These are phyloP conservation scores for Tetraodon nigroviridis DNA, from an alignment of 2,113 vertebrate genomes.

Conservation along the genomic window DNA sequence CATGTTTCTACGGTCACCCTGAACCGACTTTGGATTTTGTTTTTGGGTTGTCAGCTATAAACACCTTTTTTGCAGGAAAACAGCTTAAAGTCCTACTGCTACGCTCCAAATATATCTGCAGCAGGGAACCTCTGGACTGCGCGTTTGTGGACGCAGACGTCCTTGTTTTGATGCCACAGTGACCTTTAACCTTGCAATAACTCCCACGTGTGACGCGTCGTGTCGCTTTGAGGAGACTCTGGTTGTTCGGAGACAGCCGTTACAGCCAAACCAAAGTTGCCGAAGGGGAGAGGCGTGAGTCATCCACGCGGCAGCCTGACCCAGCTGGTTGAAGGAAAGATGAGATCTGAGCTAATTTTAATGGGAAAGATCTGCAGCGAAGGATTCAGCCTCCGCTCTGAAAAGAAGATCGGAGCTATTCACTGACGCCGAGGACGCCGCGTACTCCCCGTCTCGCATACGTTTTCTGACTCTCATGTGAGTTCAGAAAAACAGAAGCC, in stretches of 20 bases:
- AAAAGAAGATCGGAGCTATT: conserved; percentile 34
- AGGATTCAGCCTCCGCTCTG: conserved; percentile 19
- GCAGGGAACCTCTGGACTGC: too few relatives aligned
- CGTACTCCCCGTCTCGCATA: conserved; percentile 13
- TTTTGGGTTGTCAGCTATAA: too few relatives aligned
- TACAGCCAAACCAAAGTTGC: conserved; percentile 12
- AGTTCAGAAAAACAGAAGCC: conserved; percentile 18
- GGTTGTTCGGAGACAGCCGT: background rate
- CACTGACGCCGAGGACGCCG: too few relatives aligned
- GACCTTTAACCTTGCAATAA: too few relatives aligned
- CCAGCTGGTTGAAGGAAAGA: conserved; percentile 9
- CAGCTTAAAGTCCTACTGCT: background rate
- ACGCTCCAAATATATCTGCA: too few relatives aligned
- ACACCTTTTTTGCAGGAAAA: too few relatives aligned
- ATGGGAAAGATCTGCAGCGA: background rate
- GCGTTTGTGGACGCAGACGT: too few relatives aligned
- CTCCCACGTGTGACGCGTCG: background rate
- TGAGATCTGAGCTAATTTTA: background rate
- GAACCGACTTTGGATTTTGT: too few relatives aligned
- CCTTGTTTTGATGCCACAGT: too few relatives aligned
- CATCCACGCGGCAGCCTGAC: background rate
- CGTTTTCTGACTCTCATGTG: conserved; percentile 10
- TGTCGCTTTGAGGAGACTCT: too few relatives aligned
- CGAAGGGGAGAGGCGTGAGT: background rate
- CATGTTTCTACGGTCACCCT: too few relatives aligned